Evolutionary conservation across 1,140 invertebrate species (phyloP).

Genomic region (Drosophila parabipectinata): DNA sequence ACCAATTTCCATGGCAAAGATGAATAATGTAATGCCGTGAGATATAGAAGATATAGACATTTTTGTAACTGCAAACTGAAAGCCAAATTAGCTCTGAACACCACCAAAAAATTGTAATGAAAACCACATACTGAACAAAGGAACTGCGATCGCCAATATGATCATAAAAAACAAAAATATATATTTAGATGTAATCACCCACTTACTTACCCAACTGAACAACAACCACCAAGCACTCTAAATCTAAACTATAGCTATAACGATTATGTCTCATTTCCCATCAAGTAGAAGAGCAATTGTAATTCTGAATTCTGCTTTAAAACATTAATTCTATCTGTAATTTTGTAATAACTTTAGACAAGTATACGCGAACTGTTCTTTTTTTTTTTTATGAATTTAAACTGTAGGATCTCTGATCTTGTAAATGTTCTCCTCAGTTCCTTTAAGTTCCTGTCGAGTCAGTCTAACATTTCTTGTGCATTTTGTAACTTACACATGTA

Average conservation of each 20-base stretch:
- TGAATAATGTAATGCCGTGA: slow-evolving; percentile 14
- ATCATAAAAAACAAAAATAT: not conserved
- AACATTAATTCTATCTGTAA: not conserved
- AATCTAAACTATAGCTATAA: not conserved
- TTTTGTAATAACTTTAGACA: not conserved
- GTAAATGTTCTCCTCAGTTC: slow-evolving; percentile 7
- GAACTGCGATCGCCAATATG: slow-evolving; percentile 21
- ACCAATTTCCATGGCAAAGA: slow-evolving; percentile 23
- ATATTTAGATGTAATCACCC: not conserved
- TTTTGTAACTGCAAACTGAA: slow-evolving; percentile 10
- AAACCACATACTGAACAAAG: slow-evolving; percentile 14
- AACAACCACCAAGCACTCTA: slow-evolving; percentile 30
- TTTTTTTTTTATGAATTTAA: slow-evolving; percentile 15
- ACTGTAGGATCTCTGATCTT: slow-evolving; percentile 18
- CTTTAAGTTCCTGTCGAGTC: slow-evolving; percentile 18
- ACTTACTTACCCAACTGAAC: slow-evolving; percentile 13
- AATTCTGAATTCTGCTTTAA: not conserved
- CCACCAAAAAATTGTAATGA: slow-evolving; percentile 10
- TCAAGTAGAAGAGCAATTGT: not conserved
- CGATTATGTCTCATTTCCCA: not conserved
- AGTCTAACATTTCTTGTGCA: slow-evolving; percentile 41
- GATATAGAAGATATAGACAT: slow-evolving; percentile 18
- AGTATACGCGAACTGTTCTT: not conserved
- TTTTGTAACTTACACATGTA: slow-evolving; percentile 32
- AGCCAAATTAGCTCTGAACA: not conserved